Percentiles rank a stretch among this genome's conserved stretches.
phyloP scores from a whole-genome alignment of 2,113 vertebrate genomes.

The Urocynchramus pylzowi region DNA sequence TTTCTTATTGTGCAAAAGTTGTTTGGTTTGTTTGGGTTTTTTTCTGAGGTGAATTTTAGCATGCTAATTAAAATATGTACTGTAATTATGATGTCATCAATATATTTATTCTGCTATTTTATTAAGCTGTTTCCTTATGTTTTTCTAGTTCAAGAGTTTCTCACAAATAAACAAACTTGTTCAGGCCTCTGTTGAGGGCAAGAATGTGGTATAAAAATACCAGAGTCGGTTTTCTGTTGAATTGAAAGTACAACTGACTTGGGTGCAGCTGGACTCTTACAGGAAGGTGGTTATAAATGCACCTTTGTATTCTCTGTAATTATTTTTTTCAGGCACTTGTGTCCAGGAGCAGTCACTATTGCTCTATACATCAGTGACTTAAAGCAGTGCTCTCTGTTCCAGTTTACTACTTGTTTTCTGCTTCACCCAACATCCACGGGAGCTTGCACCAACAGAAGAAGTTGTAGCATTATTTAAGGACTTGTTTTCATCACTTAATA shows the following conservation, averaged over 20 bases:
- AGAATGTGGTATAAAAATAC: slow-evolving; percentile 1
- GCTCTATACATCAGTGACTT: background rate
- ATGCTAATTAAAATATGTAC: background rate
- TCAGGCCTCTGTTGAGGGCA: background rate
- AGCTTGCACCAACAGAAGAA: background rate
- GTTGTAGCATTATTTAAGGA: background rate
- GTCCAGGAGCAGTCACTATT: background rate
- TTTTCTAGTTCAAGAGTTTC: background rate
- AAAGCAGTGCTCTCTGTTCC: background rate
- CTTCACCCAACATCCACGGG: background rate
- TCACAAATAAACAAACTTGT: background rate
- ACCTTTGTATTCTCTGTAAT: background rate
- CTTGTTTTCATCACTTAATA: background rate
- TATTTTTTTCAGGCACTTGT: background rate
- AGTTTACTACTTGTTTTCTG: background rate
- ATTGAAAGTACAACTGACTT: background rate
- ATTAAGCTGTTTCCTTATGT: background rate
- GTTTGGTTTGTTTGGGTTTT: background rate
- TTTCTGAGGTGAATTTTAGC: background rate
- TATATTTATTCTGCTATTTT: background rate
- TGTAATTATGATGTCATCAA: background rate
- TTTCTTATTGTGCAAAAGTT: background rate
- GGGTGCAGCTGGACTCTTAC: background rate
- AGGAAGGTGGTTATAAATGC: background rate
- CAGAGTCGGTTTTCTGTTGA: background rate